Conservation (phyloP, 2,113 vertebrate genomes). For the Labeo catla region DNA sequence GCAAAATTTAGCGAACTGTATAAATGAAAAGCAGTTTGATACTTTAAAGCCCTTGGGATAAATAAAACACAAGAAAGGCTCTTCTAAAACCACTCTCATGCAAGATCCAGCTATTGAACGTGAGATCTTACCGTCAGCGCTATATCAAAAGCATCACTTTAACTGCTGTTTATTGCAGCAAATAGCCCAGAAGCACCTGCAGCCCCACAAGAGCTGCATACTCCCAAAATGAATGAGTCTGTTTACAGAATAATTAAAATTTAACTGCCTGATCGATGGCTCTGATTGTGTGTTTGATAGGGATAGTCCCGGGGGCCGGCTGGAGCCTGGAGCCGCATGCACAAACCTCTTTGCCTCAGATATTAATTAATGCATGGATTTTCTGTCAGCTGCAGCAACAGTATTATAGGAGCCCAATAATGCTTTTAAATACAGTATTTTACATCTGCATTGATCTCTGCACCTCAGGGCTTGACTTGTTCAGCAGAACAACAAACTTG, state of each 20-base stretch:
- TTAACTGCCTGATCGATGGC: slow-evolving; percentile 56
- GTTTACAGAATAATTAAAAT: slow-evolving; percentile 60
- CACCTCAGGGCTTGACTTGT: slow-evolving; percentile 27
- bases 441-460: slow-evolving; percentile 53
- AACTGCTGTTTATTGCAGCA: slow-evolving; percentile 1
- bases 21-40: slow-evolving; percentile 14
- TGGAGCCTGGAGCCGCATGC: slow-evolving; percentile 30
- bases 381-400: slow-evolving; percentile 48
- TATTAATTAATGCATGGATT: slow-evolving; percentile 65
- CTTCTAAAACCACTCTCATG: not conserved
- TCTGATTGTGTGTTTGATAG: slow-evolving; percentile 56
- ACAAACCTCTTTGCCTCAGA: slow-evolving; percentile 47
- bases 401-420: slow-evolving; percentile 48
- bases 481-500: slow-evolving; percentile 49
- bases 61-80: slow-evolving; percentile 13
- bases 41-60: not conserved
- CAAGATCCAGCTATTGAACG: not conserved
- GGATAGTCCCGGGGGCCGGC: slow-evolving; percentile 33
- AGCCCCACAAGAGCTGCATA: slow-evolving; percentile 18
- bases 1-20: not conserved
- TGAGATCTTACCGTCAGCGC: not conserved
- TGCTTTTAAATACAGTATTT: slow-evolving; percentile 60
- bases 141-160: slow-evolving; percentile 8
- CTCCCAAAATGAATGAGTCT: slow-evolving; percentile 50
- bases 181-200: not conserved